These are phyloP conservation scores for Anoplolepis gracilipes DNA, from an alignment of 1,140 invertebrate genomes.

Conservation along the genomic window DNA sequence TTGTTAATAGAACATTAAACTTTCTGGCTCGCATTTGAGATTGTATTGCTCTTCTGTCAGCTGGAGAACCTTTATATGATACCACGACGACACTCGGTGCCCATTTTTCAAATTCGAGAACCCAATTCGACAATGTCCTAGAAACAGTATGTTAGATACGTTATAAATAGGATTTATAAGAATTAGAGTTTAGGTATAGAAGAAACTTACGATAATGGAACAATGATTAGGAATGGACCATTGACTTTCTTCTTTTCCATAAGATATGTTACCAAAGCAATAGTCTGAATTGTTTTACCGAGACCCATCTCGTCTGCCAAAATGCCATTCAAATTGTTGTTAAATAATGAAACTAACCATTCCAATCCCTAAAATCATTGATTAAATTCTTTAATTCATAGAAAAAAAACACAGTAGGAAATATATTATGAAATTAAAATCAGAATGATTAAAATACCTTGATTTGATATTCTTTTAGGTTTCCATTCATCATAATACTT, in stretches of 20 bases:
- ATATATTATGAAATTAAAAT: conserved; percentile 39
- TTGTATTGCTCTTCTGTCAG: conserved; percentile 93
- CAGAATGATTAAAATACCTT: conserved; percentile 87
- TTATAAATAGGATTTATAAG: conserved; percentile 9
- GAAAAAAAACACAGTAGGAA: not conserved
- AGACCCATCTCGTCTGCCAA: conserved; percentile 99
- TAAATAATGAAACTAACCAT: conserved; percentile 99
- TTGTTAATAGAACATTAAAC: conserved; percentile 99
- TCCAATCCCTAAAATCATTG: conserved; percentile 92
- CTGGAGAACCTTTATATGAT: conserved; percentile 97
- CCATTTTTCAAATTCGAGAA: conserved; percentile 99
- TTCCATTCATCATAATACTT: conserved; percentile 96
- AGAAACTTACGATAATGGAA: conserved; percentile 94
- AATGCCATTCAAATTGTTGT: conserved; percentile 99
- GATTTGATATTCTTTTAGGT: conserved; percentile 97
- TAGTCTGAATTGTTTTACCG: conserved; percentile 99
- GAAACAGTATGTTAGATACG: conserved; percentile 69
- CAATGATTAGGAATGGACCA: conserved; percentile 98
- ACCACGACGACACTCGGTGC: conserved; percentile 97
- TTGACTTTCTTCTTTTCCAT: conserved; percentile 99
- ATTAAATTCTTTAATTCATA: conserved; percentile 6
- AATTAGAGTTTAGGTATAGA: conserved; percentile 7
- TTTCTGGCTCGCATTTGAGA: conserved; percentile 96
- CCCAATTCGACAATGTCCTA: conserved; percentile 99
- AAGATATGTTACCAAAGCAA: conserved; percentile 97